These are phyloP conservation scores for Sebastes taczanowskii DNA, from an alignment of 2,797 vertebrate species.

Conservation along the genomic window DNA sequence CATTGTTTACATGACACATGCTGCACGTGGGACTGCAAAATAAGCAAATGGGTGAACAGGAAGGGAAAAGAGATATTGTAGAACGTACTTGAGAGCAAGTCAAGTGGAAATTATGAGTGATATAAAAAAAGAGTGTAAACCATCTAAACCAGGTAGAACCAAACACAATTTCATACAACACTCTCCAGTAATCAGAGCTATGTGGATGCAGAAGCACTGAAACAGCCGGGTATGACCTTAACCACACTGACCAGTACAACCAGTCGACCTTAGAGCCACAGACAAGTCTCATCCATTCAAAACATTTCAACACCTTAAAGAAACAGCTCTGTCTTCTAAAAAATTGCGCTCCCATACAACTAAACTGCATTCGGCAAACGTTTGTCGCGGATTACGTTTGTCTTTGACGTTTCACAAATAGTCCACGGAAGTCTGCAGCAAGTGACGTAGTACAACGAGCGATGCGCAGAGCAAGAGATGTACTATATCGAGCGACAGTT, in stretches of 20 bases:
- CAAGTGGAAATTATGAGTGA: not conserved
- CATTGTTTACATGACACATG: not conserved
- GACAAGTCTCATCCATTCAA: not conserved
- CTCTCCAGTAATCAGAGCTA: not conserved
- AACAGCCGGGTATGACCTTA: not conserved
- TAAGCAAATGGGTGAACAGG: not conserved
- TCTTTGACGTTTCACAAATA: not conserved
- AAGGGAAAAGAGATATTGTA: not conserved
- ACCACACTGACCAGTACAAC: not conserved
- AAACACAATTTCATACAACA: not conserved
- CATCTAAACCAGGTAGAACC: not conserved
- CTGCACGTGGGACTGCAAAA: not conserved
- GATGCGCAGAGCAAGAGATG: no score
- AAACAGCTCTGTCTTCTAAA: not conserved
- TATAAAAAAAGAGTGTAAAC: not conserved
- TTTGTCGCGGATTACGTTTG: no score
- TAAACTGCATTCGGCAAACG: not conserved
- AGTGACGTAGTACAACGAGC: not conserved
- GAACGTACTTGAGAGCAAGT: not conserved
- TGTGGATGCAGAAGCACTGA: not conserved
- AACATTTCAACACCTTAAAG: not conserved
- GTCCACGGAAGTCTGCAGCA: not conserved
- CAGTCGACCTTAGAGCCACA: not conserved
- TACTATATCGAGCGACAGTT: no score
- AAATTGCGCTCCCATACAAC: not conserved